Percentiles rank a stretch among this genome's conserved stretches.
Evolutionary conservation across 2,797 vertebrate genomes (phyloP).

Genomic region (Gallirallus australis): DNA sequence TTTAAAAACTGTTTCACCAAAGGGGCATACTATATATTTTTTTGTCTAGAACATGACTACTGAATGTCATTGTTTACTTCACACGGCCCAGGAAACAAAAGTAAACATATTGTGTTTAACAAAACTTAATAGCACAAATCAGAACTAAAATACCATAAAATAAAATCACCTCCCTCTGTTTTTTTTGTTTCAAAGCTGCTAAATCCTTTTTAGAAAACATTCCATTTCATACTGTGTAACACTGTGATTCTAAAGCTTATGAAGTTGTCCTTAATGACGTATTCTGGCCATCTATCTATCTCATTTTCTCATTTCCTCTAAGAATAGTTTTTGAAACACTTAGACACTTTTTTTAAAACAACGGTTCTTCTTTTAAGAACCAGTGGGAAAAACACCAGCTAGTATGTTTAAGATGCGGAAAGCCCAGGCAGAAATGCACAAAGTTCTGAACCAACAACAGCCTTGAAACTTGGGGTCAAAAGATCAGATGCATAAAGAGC

Average conservation of each 20-base stretch:
- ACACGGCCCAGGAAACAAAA: conserved; percentile 43
- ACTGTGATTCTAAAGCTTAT: conserved; percentile 15
- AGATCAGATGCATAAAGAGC: conserved; percentile 71
- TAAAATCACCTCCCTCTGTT: neutral
- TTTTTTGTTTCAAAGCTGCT: conserved; percentile 2
- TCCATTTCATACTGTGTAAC: neutral
- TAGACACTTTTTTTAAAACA: neutral
- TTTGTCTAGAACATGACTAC: conserved; percentile 65
- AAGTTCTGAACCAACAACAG: conserved; percentile 68
- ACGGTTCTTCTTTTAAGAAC: conserved; percentile 21
- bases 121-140: conserved; percentile 57
- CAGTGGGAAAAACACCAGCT: conserved; percentile 23
- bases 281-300: neutral
- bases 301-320: conserved; percentile 12
- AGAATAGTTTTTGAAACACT: conserved; percentile 4
- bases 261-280: conserved; percentile 16
- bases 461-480: conserved; percentile 71
- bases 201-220: conserved; percentile 15
- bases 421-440: conserved; percentile 17
- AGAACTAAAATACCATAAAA: conserved; percentile 51
- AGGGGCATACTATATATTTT: conserved; percentile 75
- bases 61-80: conserved; percentile 70
- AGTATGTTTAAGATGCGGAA: conserved; percentile 58
- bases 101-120: conserved; percentile 42
- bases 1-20: conserved; percentile 91